Evolutionary conservation across 2,113 vertebrate genomes (phyloP), one percentile per base, ranked within the genome.

Genomic region (Trochalopteron elliotii): DNA sequence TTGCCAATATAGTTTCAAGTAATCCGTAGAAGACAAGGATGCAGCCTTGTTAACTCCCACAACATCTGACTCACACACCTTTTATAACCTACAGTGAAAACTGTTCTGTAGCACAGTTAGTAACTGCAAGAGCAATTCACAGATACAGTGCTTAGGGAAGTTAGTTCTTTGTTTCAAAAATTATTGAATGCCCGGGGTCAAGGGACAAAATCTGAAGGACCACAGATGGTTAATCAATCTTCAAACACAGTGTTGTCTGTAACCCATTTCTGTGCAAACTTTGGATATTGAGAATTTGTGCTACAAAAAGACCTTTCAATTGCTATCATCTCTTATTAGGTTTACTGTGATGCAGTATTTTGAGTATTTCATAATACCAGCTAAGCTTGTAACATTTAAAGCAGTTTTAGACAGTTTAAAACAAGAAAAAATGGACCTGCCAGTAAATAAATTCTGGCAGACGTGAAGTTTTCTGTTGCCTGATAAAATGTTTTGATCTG

Each of bases 41-140:
- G n/a, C 39, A 55, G 72, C 37, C 83, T 81, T 77, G 69, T 67
- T 86, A 95, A 89, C 83, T 93, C 91, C 93, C 50, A 77, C 89
- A 86, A 35, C 60, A 9, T 90, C 94, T 95, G 94, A 83, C 93
- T 94, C 86, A 56, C 71, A 60, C 50, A 21, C 68, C 47, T 85
- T 79, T 91, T 93, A 94, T 91, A 84, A 90, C 91, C 57, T 93
- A 70, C 55, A 93, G 87, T 93, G 75, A 79, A 85, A 85, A 88
- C 42, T 90, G 6, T 22, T 88, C 64, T 57, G 75, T 45, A 67
- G 60, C 52, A 9, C 49, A 15, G 45, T 83, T 86, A 91, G 63
- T 83, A 78, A 68, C 44, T 79, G 71, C 21, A 59, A 44, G 47
- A 91, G 23, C 31, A 67, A 30, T 63, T 94, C 60, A 31, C 17